phyloP scores from a whole-genome alignment of 1,140 invertebrate species.

The Danaus melanippus region DNA sequence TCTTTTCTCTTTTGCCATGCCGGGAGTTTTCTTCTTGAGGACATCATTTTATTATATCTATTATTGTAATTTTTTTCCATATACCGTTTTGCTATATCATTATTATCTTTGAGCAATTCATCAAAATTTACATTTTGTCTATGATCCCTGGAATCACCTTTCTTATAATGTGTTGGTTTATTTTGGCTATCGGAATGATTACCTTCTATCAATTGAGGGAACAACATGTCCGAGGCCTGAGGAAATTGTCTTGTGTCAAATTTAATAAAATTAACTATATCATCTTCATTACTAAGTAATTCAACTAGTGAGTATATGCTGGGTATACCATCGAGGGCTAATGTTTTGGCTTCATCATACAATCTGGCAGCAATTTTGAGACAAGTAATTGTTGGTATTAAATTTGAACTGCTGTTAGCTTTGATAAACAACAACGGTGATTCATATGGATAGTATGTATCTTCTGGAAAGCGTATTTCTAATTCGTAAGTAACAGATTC shows the following conservation, averaged over 20 bases:
- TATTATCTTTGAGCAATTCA: conserved; percentile 74
- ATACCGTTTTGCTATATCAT: conserved; percentile 74
- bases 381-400: conserved; percentile 75
- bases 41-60: conserved; percentile 77
- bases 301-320: conserved; percentile 80
- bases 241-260: conserved; percentile 73
- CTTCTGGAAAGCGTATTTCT: conserved; percentile 81
- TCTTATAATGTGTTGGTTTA: conserved; percentile 75
- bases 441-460: conserved; percentile 81
- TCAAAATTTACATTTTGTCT: conserved; percentile 68
- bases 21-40: conserved; percentile 76
- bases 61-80: conserved; percentile 72
- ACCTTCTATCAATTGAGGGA: conserved; percentile 59
- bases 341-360: conserved; percentile 75
- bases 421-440: conserved; percentile 79
- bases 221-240: conserved; percentile 51
- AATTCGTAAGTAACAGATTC: conserved; percentile 74
- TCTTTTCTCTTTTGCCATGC: conserved; percentile 77
- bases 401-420: conserved; percentile 65
- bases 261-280: conserved; percentile 75
- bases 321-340: conserved; percentile 77
- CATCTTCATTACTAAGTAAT: conserved; percentile 78
- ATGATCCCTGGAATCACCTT: conserved; percentile 70
- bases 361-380: conserved; percentile 77
- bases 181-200: conserved; percentile 36